A percentile compares a stretch with the other conserved stretches of the same genome.
Conservation (phyloP, 2,888 invertebrate species). For the Apantesis nais region DNA sequence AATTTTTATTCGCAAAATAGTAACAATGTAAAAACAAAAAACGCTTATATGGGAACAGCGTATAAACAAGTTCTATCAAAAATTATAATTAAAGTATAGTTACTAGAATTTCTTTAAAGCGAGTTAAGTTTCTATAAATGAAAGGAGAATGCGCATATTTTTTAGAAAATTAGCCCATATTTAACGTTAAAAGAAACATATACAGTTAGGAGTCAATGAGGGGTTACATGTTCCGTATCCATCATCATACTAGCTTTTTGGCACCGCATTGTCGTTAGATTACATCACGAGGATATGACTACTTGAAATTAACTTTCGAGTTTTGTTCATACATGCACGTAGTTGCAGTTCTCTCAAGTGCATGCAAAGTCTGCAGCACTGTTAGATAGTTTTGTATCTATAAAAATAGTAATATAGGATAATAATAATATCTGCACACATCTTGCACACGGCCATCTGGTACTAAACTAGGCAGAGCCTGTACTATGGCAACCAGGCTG, state of each 20-base stretch:
- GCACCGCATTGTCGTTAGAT: neutral
- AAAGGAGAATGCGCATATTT: neutral
- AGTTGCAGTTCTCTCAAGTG: neutral
- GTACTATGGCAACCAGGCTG: too few species aligned
- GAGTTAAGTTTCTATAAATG: neutral
- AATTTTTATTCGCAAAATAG: slow-evolving; percentile 31
- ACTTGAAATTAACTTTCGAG: neutral
- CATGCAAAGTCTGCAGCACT: neutral
- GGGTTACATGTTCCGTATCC: neutral
- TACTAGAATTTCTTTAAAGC: neutral
- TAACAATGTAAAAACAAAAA: slow-evolving; percentile 31
- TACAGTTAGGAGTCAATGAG: neutral
- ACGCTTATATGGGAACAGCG: slow-evolving; percentile 18
- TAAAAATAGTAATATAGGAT: too few species aligned
- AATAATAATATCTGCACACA: too few species aligned
- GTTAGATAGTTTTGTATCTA: neutral
- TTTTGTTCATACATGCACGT: neutral
- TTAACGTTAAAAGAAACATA: neutral
- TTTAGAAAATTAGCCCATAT: neutral
- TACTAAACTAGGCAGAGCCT: too few species aligned
- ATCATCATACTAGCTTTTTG: neutral
- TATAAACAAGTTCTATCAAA: slow-evolving; percentile 12
- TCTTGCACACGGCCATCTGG: too few species aligned
- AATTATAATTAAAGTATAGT: slow-evolving; percentile 17
- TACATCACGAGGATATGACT: neutral